Evolutionary conservation across 2,797 vertebrate genomes (phyloP), one percentile per base, ranked within the genome.

Genomic region (Propithecus deckenii): DNA sequence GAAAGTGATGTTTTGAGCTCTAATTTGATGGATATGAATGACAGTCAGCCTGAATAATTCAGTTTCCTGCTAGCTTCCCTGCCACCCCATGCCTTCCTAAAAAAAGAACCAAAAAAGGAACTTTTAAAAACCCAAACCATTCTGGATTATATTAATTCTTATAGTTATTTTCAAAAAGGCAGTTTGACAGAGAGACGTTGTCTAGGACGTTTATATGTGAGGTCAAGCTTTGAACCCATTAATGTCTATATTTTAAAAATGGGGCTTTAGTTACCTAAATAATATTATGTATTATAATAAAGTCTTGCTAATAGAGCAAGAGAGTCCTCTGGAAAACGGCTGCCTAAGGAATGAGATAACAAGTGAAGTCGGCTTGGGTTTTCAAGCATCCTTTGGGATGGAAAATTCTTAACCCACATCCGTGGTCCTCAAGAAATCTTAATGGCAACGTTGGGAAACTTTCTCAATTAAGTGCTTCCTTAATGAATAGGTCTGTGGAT

Each of bases 401-500:
- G 92, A 94, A 71, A 38, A 52, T 69, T 35, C 43, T 86, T 71
- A 50, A 4, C 38, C 43, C 55, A 69, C 43, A 20, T 67, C 52
- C 30, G 7, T 63, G 59, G 25, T 85, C 84, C 89, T 85, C 80
- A 75, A 28, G 43, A 92, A 59, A 30, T 89, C 97, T 96, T 76
- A 97, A 97, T 87, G 97, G 95, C 89, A 96, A n/a, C 80, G 50
- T 98, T 76, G 84, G 95, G 96, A 61, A 97, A 98, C 30, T 95
- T 92, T 85, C 91, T 97, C 59, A 72, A 63, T 75, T 96, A 97
- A 98, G 74, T 89, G 76, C 83, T 85, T 95, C 76, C 91, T 98
- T 96, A 98, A 96, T 98, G 97, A 98, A 97, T 95, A 95, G 90
- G 94, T 97, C 96, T 96, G 98, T 97, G 97, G 94, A 95, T 97